Base-by-base conservation (phyloP, 1,140 invertebrate genomes). In the Bombus vancouverensis region DNA sequence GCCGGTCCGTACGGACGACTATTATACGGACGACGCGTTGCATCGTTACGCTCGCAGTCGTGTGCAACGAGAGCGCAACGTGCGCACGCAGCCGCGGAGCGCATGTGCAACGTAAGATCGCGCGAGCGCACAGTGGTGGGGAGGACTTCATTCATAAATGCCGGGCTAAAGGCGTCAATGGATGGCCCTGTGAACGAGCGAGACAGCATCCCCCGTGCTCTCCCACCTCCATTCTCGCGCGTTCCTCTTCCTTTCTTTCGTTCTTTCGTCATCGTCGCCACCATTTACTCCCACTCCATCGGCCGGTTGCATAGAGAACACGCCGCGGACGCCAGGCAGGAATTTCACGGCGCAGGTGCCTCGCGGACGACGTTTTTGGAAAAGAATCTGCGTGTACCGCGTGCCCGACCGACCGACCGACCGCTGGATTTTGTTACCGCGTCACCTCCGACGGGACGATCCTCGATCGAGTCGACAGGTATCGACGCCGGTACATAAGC, bases 91-190 rank as follows among this genome's bases (percentile, higher is more conserved):
- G 62, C 66, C 34, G 32, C 75, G 22, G 57, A 59, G 75, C 73
- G 71, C 71, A 82, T 75, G 81, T 75, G 80, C 74, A 80, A 72
- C 72, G 80, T 78, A 73, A 86, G 80, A 86, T 65, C 44, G 57
- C 42, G 32, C 42, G 53, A 53, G 15, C 39, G 22, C 59, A 3
- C 13, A 28, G 1, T 59, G 66, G 71, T 75, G 81, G 87, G 70
- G 88, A 85, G 84, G 77, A 83, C 72, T 93, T 93, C 93, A 94
- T 94, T 94, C 93, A 94, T 93, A 93, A 94, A 93, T 88, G 91
- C 86, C 87, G 74, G 81, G 88, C 81, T 74, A 86, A 92, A 90
- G 92, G 93, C 93, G 92, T 94, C 93, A 94, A 94, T 94, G 93
- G 93, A 94, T 93, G 91, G 91, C 92, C 89, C 92, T 92, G 91